Evolutionary conservation across 2,797 vertebrate species (phyloP).

Genomic region (Pangasius sanitwongsei): DNA sequence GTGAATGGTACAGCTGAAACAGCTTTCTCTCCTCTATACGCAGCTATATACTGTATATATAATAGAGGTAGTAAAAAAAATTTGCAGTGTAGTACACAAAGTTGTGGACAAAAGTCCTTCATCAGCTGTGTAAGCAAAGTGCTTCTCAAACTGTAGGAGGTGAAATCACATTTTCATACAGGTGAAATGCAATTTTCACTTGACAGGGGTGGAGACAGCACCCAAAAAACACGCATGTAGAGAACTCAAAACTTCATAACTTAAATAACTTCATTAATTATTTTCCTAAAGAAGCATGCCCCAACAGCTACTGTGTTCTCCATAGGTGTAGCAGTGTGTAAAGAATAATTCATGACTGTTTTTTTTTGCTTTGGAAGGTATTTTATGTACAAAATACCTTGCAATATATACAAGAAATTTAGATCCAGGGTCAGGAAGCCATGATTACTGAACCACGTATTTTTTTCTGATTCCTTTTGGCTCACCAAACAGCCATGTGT

Average conservation of each 20-base stretch:
- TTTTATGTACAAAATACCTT: neutral
- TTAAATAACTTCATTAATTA: neutral
- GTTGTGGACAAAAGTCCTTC: neutral
- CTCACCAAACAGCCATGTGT: neutral
- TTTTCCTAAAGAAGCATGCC: neutral
- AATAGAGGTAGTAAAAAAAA: neutral
- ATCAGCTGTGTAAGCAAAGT: conserved; percentile 14
- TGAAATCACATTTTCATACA: conserved; percentile 8
- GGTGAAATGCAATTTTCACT: conserved; percentile 9
- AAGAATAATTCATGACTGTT: neutral
- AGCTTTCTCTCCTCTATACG: neutral
- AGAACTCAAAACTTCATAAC: neutral
- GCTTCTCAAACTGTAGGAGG: neutral
- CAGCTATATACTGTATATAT: neutral
- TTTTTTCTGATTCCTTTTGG: neutral
- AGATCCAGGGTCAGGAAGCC: neutral
- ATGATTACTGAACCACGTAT: neutral
- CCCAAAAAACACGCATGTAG: neutral
- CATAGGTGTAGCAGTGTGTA: neutral
- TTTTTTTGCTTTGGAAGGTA: neutral
- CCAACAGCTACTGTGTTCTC: neutral
- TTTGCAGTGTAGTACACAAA: neutral
- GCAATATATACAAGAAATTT: neutral
- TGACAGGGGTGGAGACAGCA: neutral
- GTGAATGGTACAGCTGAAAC: conserved; percentile 81